Percentiles rank a stretch among this genome's conserved stretches.
Evolutionary conservation across 2,113 vertebrate genomes (phyloP).

Genomic region (Rhinopomastus cyanomelas): DNA sequence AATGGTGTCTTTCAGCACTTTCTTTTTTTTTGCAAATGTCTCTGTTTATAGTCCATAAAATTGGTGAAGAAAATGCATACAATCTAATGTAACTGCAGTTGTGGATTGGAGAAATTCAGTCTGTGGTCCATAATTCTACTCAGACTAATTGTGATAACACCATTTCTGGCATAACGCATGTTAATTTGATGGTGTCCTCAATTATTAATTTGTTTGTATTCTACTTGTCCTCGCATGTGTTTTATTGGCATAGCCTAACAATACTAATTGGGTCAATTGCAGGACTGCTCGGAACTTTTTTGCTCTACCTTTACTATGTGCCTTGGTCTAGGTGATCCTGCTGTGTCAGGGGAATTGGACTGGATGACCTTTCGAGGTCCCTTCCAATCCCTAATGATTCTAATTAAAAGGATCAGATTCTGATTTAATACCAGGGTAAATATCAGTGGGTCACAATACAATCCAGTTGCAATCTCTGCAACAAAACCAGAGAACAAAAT

Average conservation of each 20-base stretch:
- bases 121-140: neutral
- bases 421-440: neutral
- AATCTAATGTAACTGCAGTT: neutral
- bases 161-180: neutral
- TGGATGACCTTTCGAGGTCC: no score
- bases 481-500: neutral
- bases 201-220: neutral
- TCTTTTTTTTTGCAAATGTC: neutral
- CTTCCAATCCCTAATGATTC: no score
- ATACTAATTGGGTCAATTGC: neutral
- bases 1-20: neutral
- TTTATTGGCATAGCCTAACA: neutral
- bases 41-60: neutral
- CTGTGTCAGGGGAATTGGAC: no score
- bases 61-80: neutral
- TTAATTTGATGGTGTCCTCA: neutral
- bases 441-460: neutral
- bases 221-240: neutral
- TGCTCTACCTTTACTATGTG: neutral
- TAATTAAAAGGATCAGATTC: neutral
- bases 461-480: neutral
- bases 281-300: neutral
- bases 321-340: no score
- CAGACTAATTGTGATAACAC: neutral
- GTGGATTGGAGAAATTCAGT: neutral